Evolutionary conservation across 2,113 vertebrate genomes (phyloP), one percentile per base, ranked within the genome.

Genomic region (Forbesichthys papilliferus): DNA sequence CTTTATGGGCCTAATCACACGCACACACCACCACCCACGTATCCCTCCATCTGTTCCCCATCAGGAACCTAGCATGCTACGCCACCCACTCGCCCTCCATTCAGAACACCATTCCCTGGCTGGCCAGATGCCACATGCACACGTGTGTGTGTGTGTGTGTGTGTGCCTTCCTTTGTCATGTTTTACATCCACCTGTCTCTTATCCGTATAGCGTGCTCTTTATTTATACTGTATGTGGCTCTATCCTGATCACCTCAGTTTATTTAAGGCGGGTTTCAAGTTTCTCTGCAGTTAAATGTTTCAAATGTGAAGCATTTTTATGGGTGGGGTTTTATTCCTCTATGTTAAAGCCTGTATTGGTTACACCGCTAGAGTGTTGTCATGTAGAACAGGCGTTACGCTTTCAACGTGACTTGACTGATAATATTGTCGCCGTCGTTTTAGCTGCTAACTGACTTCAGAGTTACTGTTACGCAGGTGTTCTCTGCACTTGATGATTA

Each of bases 1-100:
- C 83, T 64, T 63, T 77, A 83, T 83, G 82, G 77, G 80, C 68
- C 84, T 89, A 90, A 92, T 90, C 88, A 87, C 74, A 86, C 36
- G 7, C 36, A 5, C 36, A 42, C 36, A 42, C 36, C 4, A 5
- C 4, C 36, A 42, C 87, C 74, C 75, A 71, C 77, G 66, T 84
- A 82, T 80, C 79, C 74, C 65, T 88, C 88, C 90, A 92, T 92
- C 90, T 93, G 90, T 86, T 92, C 88, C 74, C 87, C 71, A 88
- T 92, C 90, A 90, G 20, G 68, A 84, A 78, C 80, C 75, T 84
- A 78, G 73, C 76, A 75, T 68, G 75, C 80, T 66, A 83, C 84
- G 84, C 73, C 74, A 82, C 60, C 58, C 62, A 63, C 77, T 79
- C 82, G 78, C 72, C 83, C 84, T 86, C 66, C 2, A 1, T 61